Conservation (phyloP, 2,113 vertebrate species). For the Notothenia rossii region DNA sequence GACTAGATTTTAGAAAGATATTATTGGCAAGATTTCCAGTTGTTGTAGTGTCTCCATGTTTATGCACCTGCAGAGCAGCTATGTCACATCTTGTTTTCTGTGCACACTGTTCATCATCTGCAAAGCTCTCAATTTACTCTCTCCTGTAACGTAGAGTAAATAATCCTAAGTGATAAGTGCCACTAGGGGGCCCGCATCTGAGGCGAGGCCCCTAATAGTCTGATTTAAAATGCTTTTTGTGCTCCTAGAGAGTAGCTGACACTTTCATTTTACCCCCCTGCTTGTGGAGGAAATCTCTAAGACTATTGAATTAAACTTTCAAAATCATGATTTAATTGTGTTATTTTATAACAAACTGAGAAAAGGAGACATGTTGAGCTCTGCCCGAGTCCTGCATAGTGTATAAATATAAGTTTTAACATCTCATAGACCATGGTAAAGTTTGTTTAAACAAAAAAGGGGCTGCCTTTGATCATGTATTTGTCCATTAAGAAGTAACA, state of each 20-base stretch:
- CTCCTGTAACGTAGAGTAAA: neutral
- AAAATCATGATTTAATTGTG: conserved; percentile 13
- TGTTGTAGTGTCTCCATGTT: too few relatives aligned
- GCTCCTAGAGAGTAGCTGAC: neutral
- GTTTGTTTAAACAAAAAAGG: too few relatives aligned
- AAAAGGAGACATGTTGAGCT: conserved; percentile 1
- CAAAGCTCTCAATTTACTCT: neutral
- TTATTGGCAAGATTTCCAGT: too few relatives aligned
- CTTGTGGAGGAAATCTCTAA: neutral
- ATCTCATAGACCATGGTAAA: too few relatives aligned
- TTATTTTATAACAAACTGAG: conserved; percentile 2
- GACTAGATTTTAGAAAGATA: too few relatives aligned
- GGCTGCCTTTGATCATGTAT: too few relatives aligned
- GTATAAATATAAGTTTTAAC: neutral
- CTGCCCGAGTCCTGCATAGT: neutral
- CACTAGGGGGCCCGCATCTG: conserved; percentile 41
- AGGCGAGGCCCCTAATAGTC: neutral
- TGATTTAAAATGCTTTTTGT: conserved; percentile 37
- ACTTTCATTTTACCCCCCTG: conserved; percentile 3
- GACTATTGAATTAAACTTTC: neutral
- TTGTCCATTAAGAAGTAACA: too few relatives aligned
- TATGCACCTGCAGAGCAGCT: too few relatives aligned
- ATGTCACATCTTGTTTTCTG: too few relatives aligned
- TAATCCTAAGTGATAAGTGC: neutral
- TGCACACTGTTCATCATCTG: neutral